Base-by-base conservation (phyloP, 2,888 invertebrate species). In the Bombylius discolor region DNA sequence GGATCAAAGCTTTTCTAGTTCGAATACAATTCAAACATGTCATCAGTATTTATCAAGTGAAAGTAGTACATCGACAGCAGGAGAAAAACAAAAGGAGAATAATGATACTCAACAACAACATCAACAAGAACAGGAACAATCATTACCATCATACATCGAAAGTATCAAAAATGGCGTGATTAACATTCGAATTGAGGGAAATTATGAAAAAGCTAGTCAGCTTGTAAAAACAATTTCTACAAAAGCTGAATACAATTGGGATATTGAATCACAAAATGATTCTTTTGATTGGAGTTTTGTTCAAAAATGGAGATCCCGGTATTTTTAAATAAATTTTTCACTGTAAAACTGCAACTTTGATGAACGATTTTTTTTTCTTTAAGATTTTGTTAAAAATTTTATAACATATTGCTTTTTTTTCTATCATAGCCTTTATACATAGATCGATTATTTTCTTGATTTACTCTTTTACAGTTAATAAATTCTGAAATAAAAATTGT, bases 231-330 rank as follows among this genome's bases (percentile, higher is more conserved):
- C 68, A 61, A 66, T 74, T 59, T 65, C 72, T 51, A 56, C 57
- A 32, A 61, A 58, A 56, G 31, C 23, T 5, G 68, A 67, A 52
- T 60, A 70, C 62, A 69, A 70, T 69, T 70, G 70, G 49, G 65
- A 71, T 66, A 72, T 76, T 58, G 74, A 74, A 59, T 73, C 76
- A 63, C 72, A 70, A 57, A 74, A 71, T 60, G 78, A 76, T 65
- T 75, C 79, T 61, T 82, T 81, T 60, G 85, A 85, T 68, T 85
- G 85, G 85, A 84, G 85, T 67, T 85, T 84, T 68, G 84, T 85
- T 51, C 85, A 85, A 70, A 81, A 81, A 67, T 85, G 85, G 85
- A 77, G 85, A 66, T 79, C 81, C 73, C 79, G 83, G 83, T 83
- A 73, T 47, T 23, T 14, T n/a, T 13, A 23, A 23, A 23, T 23